Percentiles rank a stretch among this genome's conserved stretches.
Evolutionary conservation across 2,888 invertebrate species (phyloP).

Genomic region (Lasioglossum marginatum): DNA sequence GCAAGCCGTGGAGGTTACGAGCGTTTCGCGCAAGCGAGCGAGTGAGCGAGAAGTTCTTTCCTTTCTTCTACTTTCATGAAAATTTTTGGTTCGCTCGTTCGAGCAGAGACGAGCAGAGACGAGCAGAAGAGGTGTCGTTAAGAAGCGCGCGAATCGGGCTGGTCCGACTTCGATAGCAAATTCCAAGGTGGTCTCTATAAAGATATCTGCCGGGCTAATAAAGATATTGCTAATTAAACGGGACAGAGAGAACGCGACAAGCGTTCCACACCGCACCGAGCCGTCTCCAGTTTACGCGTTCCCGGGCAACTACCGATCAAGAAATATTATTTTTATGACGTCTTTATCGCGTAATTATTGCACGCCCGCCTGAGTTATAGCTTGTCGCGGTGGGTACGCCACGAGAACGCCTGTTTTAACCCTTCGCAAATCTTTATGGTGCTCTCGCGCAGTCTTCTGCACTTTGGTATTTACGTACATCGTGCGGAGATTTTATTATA

Average conservation of each 20-base stretch:
- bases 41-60: background rate
- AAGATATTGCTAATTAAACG: conserved; percentile 33
- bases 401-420: background rate
- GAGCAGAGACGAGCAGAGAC: background rate
- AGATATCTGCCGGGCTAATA: conserved; percentile 10
- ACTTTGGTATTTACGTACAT: background rate
- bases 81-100: conserved; percentile 19
- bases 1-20: conserved; percentile 70
- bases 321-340: conserved; percentile 9
- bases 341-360: conserved; percentile 6
- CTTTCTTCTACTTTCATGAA: background rate
- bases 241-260: background rate
- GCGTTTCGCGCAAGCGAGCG: background rate
- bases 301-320: background rate
- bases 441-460: background rate
- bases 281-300: background rate
- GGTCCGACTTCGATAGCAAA: conserved; percentile 35
- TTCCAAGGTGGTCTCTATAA: conserved; percentile 24
- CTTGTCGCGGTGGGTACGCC: background rate
- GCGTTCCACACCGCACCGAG: background rate
- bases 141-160: conserved; percentile 17
- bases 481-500: background rate
- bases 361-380: background rate
- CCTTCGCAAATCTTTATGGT: background rate
- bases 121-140: conserved; percentile 13